Base-by-base conservation (phyloP, 2,888 invertebrate genomes). In the Phasia obesa region DNA sequence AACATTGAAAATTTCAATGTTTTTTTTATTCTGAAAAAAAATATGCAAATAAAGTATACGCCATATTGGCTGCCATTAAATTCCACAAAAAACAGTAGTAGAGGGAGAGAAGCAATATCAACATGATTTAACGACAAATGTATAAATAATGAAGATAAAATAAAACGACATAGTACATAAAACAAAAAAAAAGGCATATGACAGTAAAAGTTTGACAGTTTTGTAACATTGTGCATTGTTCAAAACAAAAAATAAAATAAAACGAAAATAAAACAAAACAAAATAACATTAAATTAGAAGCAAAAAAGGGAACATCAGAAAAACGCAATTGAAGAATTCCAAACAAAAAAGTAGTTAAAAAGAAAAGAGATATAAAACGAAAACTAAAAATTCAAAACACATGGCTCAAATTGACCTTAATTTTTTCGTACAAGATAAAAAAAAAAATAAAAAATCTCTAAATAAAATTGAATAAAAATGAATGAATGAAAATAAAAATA, bases 141-240 rank as follows among this genome's bases (percentile, higher is more conserved):
- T 82, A 82, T 77, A 82, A 82, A 82, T 82, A 82, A 82, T 82
- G 81, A 82, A 77, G 81, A 82, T 74, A 77, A 82, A 82, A 82
- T 82, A 82, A 82, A 82, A 82, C 73, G 81, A 81, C 77, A 73
- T 35, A 25, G 69, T 62, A 53, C 60, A 65, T 49, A 67, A 65
- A 71, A 64, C 53, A 69, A 77, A 73, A 71, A 73, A 71, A 73
- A 64, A 62, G 71, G 55, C 70, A 79, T 70, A 75, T 79, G 78
- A 83, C 78, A 83, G 82, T 53, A 75, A 75, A 83, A 79, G 59
- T 83, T 78, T 75, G 82, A 83, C 82, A 83, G 81, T 83, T 79
- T 59, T 73, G 74, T 79, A 67, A 67, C 59, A 67, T 73, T 79
- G 57, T 75, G 73, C 74, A 69, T 51, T 64, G 69, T 64, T 64